phyloP scores from a whole-genome alignment of 2,797 vertebrate species.

The Gymnoscopelus braueri region DNA sequence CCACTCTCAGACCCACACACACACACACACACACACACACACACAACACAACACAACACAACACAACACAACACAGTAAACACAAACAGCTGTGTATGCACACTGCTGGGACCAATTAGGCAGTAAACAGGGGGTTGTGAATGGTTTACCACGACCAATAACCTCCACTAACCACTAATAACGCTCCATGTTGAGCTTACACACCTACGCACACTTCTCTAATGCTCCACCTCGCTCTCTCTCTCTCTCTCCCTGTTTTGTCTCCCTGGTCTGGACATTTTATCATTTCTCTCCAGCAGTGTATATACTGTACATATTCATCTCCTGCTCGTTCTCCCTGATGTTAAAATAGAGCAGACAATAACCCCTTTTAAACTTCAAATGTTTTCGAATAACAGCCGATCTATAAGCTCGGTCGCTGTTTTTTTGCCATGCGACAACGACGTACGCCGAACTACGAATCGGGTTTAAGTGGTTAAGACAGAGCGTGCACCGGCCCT shows the following conservation, averaged over 20 bases:
- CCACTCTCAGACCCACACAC: background rate
- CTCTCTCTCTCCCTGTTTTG: background rate
- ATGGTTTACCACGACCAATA: slow-evolving; percentile 64
- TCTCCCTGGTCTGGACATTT: too few species aligned
- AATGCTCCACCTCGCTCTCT: background rate
- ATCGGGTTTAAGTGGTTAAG: background rate
- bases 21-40: slow-evolving; percentile 16
- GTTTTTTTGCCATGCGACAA: too few species aligned
- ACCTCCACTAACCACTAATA: slow-evolving; percentile 54
- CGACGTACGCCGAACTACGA: too few species aligned
- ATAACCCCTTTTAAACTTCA: too few species aligned
- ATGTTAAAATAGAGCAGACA: slow-evolving; percentile 1
- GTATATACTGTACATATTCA: background rate
- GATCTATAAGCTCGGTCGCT: too few species aligned
- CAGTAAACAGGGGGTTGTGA: slow-evolving; percentile 55
- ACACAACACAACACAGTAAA: slow-evolving; percentile 40
- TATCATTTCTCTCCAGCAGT: background rate
- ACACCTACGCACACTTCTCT: slow-evolving; percentile 28
- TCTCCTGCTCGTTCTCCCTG: background rate
- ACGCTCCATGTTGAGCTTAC: slow-evolving; percentile 28
- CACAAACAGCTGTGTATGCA: slow-evolving; percentile 58
- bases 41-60: slow-evolving; percentile 9
- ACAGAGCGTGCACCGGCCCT: background rate
- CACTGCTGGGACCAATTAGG: slow-evolving; percentile 72
- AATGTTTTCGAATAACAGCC: too few species aligned